These are phyloP conservation scores for Centropus unirufus DNA, from an alignment of 2,113 vertebrate genomes.

Conservation along the genomic window DNA sequence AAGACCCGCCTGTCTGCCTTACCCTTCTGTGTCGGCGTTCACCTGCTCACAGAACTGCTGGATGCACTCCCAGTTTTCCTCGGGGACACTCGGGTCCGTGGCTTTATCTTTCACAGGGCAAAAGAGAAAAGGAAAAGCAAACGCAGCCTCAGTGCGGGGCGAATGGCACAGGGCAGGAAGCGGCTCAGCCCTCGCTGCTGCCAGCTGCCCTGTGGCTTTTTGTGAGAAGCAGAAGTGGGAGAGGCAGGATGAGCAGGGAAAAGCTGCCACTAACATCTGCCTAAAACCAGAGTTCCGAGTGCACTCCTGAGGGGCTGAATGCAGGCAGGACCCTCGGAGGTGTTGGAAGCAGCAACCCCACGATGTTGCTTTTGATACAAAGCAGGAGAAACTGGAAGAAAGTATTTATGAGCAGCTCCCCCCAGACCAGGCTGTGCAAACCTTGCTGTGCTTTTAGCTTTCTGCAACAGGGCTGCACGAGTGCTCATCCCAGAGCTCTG, in stretches of 20 bases:
- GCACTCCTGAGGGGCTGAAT: neutral
- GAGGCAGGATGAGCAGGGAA: neutral
- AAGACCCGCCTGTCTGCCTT: conserved; percentile 30
- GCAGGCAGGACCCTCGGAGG: neutral
- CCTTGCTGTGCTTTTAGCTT: neutral
- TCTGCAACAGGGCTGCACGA: neutral
- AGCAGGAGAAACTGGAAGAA: neutral
- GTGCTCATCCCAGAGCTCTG: neutral
- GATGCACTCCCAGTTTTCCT: conserved; percentile 87
- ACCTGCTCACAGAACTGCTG: conserved; percentile 86
- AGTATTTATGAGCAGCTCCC: neutral
- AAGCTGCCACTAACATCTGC: neutral
- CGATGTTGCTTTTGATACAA: neutral
- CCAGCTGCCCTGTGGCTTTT: neutral
- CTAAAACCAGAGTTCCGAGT: neutral
- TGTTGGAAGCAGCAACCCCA: neutral
- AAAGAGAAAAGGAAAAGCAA: neutral
- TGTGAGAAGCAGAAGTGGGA: neutral
- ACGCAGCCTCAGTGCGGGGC: fast-evolving
- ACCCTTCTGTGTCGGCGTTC: conserved; percentile 81
- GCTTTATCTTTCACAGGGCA: conserved; percentile 79
- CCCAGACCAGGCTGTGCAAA: fast-evolving
- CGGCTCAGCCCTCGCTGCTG: neutral
- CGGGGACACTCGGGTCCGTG: conserved; percentile 80
- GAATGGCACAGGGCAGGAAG: neutral